Base-by-base conservation (phyloP, 1,140 invertebrate genomes). In the Zaprionus capensis region DNA sequence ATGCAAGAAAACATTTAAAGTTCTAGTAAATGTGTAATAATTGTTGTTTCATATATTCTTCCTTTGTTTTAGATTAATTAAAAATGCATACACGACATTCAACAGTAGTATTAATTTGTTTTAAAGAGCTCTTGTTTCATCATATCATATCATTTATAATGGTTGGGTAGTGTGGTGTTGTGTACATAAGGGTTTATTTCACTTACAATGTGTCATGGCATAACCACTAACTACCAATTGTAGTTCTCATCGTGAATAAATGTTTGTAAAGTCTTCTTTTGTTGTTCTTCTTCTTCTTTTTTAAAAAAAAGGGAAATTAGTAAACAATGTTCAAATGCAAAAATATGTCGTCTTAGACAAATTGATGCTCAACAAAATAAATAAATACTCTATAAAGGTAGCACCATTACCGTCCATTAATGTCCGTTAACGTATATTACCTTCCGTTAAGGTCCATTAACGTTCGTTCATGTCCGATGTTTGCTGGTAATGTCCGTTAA, bases 1-100 rank as follows among this genome's bases (percentile, higher is more conserved):
- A 72, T 74, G 77, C 75, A 63, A 64, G 49, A 78, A 87, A 78
- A 87, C 67, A 65, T 82, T 34, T 71, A 17, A 76, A 46, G 57
- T 74, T 41, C 56, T 81, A 75, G 71, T 76, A 78, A 71, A 51
- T 38, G 22, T 49, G 69, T 55, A 51, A 66, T 46, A 24, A 56
- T 53, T 56, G 36, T 53, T 56, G 24, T 44, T 36, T 53, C 53
- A 57, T 70, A 20, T 65, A 49, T 66, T 65, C 55, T 34, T 61
- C 7, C 56, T 9, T 66, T 69, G 26, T 24, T 57, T 65, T 44
- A 49, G 55, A 70, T 79, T 63, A 64, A 68, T 76, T 72, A 31
- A 76, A 79, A 71, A 79, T 72, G 73, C 69, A 68, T 63, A 68
- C 59, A 67, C 66, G 58, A 76, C 69, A 71, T 53, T 63, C 11